Percentiles rank a stretch among this genome's conserved stretches.
Conservation (phyloP, 2,888 invertebrate genomes). For the Eutolmus rufibarbis region DNA sequence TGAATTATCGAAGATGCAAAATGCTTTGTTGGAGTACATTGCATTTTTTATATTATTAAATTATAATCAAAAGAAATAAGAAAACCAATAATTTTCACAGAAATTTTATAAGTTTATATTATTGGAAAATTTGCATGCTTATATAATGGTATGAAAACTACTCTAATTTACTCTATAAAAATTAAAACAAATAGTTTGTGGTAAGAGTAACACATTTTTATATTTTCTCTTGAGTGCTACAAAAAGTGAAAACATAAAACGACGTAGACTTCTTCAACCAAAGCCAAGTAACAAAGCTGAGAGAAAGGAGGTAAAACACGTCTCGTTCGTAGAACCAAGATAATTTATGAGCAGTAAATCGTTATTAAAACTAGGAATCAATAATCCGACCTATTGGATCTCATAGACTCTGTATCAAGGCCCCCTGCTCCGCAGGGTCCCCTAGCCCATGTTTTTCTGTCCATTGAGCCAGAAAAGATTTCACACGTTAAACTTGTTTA, state of each 20-base stretch:
- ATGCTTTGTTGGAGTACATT: no score
- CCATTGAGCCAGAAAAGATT: constrained; percentile 11
- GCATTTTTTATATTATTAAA: no score
- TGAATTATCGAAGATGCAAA: no score
- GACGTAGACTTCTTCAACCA: background rate
- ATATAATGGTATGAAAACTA: background rate
- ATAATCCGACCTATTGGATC: constrained; percentile 10
- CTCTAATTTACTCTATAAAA: background rate
- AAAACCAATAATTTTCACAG: background rate
- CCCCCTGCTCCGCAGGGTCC: background rate
- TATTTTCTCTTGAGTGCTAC: background rate
- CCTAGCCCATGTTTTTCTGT: background rate
- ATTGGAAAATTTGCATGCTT: background rate
- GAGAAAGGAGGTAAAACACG: background rate
- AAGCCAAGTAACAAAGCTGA: background rate
- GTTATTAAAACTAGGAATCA: constrained; percentile 32
- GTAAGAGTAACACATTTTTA: background rate
- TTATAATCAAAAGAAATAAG: no score
- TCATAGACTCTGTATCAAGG: background rate
- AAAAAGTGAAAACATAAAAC: background rate
- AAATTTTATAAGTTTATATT: background rate
- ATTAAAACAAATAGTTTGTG: background rate
- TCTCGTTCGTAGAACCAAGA: constrained; percentile 10
- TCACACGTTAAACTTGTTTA: constrained; percentile 28
- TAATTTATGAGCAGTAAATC: constrained; percentile 34